Base-by-base conservation (phyloP, 2,113 vertebrate species). In the Hymenochirus boettgeri region DNA sequence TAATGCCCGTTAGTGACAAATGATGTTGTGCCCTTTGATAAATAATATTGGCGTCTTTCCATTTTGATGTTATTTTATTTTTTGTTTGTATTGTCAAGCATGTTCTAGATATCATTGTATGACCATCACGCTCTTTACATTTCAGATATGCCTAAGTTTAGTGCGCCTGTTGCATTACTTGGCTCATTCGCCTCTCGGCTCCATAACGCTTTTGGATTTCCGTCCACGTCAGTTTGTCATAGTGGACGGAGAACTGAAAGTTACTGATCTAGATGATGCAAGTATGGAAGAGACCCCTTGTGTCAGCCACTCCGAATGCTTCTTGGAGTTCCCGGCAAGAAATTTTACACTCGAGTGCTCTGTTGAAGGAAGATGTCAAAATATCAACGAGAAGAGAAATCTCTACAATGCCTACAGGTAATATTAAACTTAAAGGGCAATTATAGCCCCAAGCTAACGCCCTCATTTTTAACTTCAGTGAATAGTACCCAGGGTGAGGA, bases 391-490 rank as follows among this genome's bases (percentile, higher is more conserved):
- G 72, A 93, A 92, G 77, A 86, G 92, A 65, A 94, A 94, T 77
- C 85, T 94, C 64, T 94, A 94, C 81, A 94, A 94, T 0, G 92
- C 92, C 47, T 93, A 93, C 83, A 91, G 92, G 92, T 94, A 65
- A 1, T 31, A 6, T 6, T 31, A 10, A 31, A 10, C 29, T n/a
- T n/a, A n/a, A n/a, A n/a, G n/a, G n/a, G 29, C 29, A 31, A 10
- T 31, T 31, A 31, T 31, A n/a, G n/a, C n/a, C n/a, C n/a, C n/a
- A n/a, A n/a, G n/a, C n/a, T n/a, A n/a, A n/a, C n/a, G n/a, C n/a
- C n/a, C n/a, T n/a, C n/a, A n/a, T n/a, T n/a, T n/a, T n/a, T n/a
- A n/a, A n/a, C n/a, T n/a, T n/a, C n/a, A n/a, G n/a, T n/a, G n/a
- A n/a, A n/a, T n/a, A n/a, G n/a, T n/a, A n/a, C n/a, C n/a, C n/a